Base-by-base conservation (phyloP, 2,888 invertebrate genomes). In the Branchipolynoe longqiensis region DNA sequence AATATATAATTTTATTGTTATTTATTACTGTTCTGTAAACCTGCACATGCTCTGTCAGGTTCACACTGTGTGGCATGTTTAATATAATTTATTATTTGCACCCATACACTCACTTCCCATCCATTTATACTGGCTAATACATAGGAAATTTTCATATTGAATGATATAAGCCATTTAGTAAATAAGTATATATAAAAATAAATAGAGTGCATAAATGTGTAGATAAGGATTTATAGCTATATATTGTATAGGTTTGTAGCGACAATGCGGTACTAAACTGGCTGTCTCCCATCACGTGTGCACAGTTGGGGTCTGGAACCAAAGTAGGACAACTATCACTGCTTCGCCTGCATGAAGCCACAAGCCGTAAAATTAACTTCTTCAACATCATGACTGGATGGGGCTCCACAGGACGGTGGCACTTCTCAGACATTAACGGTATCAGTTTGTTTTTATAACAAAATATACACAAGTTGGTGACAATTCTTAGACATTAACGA, bases 361-460 rank as follows among this genome's bases (percentile, higher is more conserved):
- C 78, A 1, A 48, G 12, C 28, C 48, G 31, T 33, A 41, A 4
- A 4, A 31, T 78, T 8, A n/a, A 78, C 12, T 41, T 28, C 41
- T 48, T 78, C 3, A 78, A 48, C 31, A 28, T 82, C 1, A 12
- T 31, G 33, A 82, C 82, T 2, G 82, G 56, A 12, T 54, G 58
- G 58, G 82, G 82, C 14, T 28, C 82, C 14, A 36, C 56, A 1
- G 82, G 82, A 28, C 31, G 3, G 4, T 82, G 82, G 82, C 56
- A 82, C 38, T 82, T 82, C 56, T 82, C 82, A 58, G 58, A 82
- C n/a, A 82, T 82, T 6, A 36, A 31, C 14, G 58, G 82, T 82
- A 78, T n/a, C 8, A 3, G 22, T 69, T 69, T 31, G n/a, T n/a
- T n/a, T n/a, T n/a, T n/a, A n/a, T n/a, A n/a, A n/a, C n/a, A n/a